Conservation (phyloP, 2,888 invertebrate genomes). For the Tipula helvola region DNA sequence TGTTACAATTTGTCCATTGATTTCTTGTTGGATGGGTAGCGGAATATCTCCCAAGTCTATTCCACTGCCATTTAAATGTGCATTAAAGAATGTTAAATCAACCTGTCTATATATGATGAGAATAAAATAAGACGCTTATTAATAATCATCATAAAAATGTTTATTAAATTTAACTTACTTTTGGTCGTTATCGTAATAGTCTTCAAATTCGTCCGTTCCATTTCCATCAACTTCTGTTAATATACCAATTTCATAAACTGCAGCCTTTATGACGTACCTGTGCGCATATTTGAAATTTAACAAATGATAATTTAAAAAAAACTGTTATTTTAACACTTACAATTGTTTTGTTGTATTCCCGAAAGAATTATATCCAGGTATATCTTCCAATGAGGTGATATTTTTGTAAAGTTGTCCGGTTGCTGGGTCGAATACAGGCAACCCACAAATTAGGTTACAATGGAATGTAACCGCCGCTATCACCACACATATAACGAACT, state of each 20-base stretch:
- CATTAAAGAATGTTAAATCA: conserved; percentile 41
- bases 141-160: not conserved
- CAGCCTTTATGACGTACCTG: conserved; percentile 44
- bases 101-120: conserved; percentile 31
- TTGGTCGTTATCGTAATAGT: not conserved
- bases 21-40: conserved; percentile 41
- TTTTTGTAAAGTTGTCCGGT: conserved; percentile 12
- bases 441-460: not conserved
- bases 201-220: conserved; percentile 24
- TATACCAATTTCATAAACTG: conserved; percentile 48
- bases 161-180: not conserved
- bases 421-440: not conserved
- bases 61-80: conserved; percentile 36
- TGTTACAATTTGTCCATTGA: conserved; percentile 40
- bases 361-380: not conserved
- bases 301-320: not conserved
- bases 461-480: not conserved
- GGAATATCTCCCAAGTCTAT: conserved; percentile 42
- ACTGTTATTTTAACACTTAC: not conserved
- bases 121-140: not conserved
- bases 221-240: conserved; percentile 41
- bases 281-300: not conserved
- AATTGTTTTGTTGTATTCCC: not conserved
- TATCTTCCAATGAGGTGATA: not conserved
- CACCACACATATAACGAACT: not conserved